Percentiles rank a stretch among this genome's conserved stretches.
Evolutionary conservation across 2,888 invertebrate species (phyloP).

Genomic region (Lordiphosa fenestrarum): DNA sequence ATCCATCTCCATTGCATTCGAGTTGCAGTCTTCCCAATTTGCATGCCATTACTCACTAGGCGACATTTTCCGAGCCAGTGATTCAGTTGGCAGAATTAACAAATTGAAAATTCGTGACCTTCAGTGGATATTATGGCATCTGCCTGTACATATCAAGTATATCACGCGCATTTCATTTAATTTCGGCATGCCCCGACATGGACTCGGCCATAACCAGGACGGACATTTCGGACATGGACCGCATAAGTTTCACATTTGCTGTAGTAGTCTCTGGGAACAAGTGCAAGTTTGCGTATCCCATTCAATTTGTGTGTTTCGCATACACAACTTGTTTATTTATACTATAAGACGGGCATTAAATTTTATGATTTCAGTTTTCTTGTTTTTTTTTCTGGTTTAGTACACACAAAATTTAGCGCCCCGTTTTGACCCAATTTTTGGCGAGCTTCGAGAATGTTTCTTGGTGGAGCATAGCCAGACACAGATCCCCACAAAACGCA

Average conservation of each 20-base stretch:
- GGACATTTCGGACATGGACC: conserved; percentile 9
- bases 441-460: conserved; percentile 18
- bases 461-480: conserved; percentile 39
- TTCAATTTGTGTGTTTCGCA: conserved; percentile 38
- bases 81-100: conserved; percentile 29
- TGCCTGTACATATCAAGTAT: not conserved
- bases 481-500: conserved; percentile 17
- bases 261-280: conserved; percentile 37
- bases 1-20: conserved; percentile 15
- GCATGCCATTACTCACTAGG: conserved; percentile 47
- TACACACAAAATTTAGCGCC: conserved; percentile 37
- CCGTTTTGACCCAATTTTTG: conserved; percentile 40
- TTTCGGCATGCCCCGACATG: conserved; percentile 10
- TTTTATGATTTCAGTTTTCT: conserved; percentile 38
- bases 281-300: conserved; percentile 64
- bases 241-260: conserved; percentile 15
- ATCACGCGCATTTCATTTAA: conserved; percentile 11
- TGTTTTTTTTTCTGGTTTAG: conserved; percentile 11
- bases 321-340: conserved; percentile 53
- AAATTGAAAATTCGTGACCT: conserved; percentile 47
- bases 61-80: conserved; percentile 20
- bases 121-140: conserved; percentile 13
- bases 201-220: not conserved
- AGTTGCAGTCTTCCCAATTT: conserved; percentile 19
- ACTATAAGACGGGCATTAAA: conserved; percentile 35